Conservation (phyloP, 2,797 vertebrate species). For the Telmatherina bonti region DNA sequence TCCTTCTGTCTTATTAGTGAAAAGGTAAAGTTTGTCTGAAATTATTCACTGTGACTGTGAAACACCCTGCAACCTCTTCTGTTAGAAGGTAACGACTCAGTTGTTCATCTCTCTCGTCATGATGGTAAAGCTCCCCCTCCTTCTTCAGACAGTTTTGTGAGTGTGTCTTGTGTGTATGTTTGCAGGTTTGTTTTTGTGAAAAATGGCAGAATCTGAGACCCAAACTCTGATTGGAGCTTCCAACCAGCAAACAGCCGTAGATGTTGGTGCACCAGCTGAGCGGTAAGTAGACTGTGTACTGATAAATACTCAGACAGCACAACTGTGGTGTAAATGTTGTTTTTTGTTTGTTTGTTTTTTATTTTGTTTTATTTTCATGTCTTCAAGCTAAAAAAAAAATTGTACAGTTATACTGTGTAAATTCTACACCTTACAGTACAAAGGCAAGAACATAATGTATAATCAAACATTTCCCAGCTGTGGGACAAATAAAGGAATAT, state of each 20-base stretch:
- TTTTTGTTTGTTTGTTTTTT: no score
- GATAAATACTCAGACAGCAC: no score
- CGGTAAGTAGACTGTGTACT: constrained; percentile 52
- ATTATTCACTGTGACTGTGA: constrained; percentile 15
- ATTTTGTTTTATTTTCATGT: not conserved
- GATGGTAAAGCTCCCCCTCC: not conserved
- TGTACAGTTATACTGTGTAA: not conserved
- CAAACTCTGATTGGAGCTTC: constrained; percentile 56
- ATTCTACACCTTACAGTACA: not conserved
- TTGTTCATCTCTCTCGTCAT: not conserved
- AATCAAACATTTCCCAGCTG: no score
- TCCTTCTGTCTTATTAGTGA: constrained; percentile 31
- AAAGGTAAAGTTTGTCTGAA: constrained; percentile 8
- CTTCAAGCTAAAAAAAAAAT: not conserved
- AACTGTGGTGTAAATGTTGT: not conserved
- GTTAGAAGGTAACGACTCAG: constrained; percentile 39
- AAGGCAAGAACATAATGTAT: not conserved
- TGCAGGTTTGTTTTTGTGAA: constrained; percentile 31
- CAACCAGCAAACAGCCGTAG: constrained; percentile 31
- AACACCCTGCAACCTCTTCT: not conserved
- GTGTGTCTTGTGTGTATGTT: constrained; percentile 27
- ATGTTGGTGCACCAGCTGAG: constrained; percentile 12
- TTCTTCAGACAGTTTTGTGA: not conserved
- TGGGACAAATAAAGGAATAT: no score
- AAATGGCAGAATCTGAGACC: constrained; percentile 67